Conservation (phyloP, 2,888 invertebrate species). For the Aquatica leii region DNA sequence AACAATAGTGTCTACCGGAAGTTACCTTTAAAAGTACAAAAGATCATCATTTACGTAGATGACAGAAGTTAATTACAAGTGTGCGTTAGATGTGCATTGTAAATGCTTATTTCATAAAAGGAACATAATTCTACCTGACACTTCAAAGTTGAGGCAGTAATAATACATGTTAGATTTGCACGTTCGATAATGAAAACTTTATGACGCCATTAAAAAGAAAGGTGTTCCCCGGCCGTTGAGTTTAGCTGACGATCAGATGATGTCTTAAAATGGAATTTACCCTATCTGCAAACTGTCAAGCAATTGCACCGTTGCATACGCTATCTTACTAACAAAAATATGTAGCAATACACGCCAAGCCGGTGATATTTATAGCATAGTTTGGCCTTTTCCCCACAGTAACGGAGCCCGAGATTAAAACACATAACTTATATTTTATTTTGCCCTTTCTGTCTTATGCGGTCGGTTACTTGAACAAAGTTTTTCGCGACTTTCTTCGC, state of each 20-base stretch:
- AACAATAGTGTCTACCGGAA: conserved; percentile 30
- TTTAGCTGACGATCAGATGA: conserved; percentile 21
- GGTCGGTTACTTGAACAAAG: conserved; percentile 48
- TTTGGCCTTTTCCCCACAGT: conserved; percentile 56
- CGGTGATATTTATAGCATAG: conserved; percentile 57
- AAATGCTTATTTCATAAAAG: conserved; percentile 34
- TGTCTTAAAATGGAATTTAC: conserved; percentile 23
- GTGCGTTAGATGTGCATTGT: conserved; percentile 33
- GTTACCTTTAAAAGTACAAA: conserved; percentile 35
- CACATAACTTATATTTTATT: conserved; percentile 63
- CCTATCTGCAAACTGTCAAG: conserved; percentile 32
- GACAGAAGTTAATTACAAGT: conserved; percentile 43
- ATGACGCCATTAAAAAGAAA: conserved; percentile 50
- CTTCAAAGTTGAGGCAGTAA: conserved; percentile 32
- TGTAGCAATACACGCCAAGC: conserved; percentile 57
- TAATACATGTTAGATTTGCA: conserved; percentile 47
- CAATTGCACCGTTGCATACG: conserved; percentile 51
- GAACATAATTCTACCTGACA: conserved; percentile 49
- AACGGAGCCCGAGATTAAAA: conserved; percentile 60
- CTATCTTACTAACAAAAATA: conserved; percentile 58
- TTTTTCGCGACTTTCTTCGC: conserved; percentile 49
- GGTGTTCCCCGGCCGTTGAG: conserved; percentile 45
- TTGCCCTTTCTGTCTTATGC: conserved; percentile 53
- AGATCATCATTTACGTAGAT: conserved; percentile 40
- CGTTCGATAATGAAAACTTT: conserved; percentile 53